Evolutionary conservation across 2,888 invertebrate genomes (phyloP), one percentile per base, ranked within the genome.

Genomic region (Caenorhabditis sp.): DNA sequence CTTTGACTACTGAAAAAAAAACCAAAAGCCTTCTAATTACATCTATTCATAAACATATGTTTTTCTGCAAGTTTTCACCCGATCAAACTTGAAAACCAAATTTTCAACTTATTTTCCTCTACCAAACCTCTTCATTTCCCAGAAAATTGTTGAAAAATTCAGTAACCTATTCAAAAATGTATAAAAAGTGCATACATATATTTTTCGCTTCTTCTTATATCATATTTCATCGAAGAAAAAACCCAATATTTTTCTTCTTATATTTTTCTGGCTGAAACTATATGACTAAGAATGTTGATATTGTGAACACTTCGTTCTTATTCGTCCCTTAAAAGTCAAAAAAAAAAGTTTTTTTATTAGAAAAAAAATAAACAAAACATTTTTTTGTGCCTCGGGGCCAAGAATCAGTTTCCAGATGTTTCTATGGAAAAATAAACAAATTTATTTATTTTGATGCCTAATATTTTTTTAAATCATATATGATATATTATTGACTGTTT

Each of bases 81-180:
- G 31, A 31, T 7, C 31, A 31, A n/a, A n/a, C n/a, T 31, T 31
- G 31, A 31, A 31, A 31, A 31, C 31, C 4, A 10, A 31, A 31
- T 10, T 31, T n/a, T n/a, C 4, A 31, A 31, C 4, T 31, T 31
- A 7, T 4, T 31, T 10, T 10, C 31, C 5, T 31, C 10, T 31
- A 31, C 31, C 31, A 31, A 31, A 31, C 31, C 31, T 31, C 31
- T 31, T 31, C 31, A 10, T 31, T 43, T 43, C 43, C 43, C 43
- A 43, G 43, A 43, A 43, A 43, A 43, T 10, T 43, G 43, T 43
- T 43, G 43, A 43, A 43, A 43, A 43, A 43, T 43, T 43, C 43
- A 43, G 43, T 43, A 43, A 43, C 43, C 43, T 43, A 43, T 43
- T 43, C 43, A 43, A 43, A 43, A 43, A 43, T 43, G 43, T 43